A percentile compares a stretch with the other conserved stretches of the same genome.
Conservation (phyloP, 2,113 vertebrate species). For the Trematomus loennbergii region DNA sequence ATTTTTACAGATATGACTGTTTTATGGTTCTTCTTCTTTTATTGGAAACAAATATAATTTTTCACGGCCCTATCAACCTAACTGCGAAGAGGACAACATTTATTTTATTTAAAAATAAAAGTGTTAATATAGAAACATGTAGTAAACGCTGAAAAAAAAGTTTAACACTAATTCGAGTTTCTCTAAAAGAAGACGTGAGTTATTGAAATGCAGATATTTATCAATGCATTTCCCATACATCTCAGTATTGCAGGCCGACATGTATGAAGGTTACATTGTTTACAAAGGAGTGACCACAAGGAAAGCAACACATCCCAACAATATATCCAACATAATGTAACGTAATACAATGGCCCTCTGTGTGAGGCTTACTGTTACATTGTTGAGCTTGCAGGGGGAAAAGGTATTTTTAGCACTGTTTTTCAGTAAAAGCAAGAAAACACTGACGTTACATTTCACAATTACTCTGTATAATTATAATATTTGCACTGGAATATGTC, state of each 20-base stretch:
- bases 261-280: conserved; percentile 17
- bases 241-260: not conserved
- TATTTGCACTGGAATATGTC: not conserved
- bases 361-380: not conserved
- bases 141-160: not conserved
- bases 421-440: not conserved
- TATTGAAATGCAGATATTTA: not conserved
- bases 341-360: not conserved
- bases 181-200: not conserved
- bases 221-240: not conserved
- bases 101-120: not conserved
- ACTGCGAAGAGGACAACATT: not conserved
- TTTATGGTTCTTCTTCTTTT: not conserved
- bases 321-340: not conserved
- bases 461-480: not conserved
- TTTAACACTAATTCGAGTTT: not conserved
- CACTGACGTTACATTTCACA: not conserved
- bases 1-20: not conserved
- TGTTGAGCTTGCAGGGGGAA: not conserved
- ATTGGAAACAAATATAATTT: not conserved
- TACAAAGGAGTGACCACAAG: not conserved
- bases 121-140: not conserved
- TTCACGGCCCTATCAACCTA: not conserved
- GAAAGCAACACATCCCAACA: conserved; percentile 4
- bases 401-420: not conserved